A percentile compares a stretch with the other conserved stretches of the same genome.
These are phyloP conservation scores for Tyto alba DNA, from an alignment of 2,113 vertebrate genomes.

Conservation along the genomic window DNA sequence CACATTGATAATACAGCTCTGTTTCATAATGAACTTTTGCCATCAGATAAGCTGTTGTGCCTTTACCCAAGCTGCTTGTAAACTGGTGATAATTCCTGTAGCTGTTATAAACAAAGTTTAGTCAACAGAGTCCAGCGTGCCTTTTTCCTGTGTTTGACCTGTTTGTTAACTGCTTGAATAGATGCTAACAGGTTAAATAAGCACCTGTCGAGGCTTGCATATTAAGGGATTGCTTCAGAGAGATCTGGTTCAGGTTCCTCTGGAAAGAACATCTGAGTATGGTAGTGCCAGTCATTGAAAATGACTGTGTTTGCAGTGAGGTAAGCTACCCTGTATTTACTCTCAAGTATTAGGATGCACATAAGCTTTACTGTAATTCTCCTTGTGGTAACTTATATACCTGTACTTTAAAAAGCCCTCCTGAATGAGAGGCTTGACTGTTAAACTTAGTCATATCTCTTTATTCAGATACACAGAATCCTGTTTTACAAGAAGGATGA, in stretches of 20 bases:
- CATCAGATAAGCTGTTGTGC: not conserved
- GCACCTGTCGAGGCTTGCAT: not conserved
- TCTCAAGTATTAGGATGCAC: not conserved
- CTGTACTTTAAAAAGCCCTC: not conserved
- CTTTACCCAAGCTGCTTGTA: not conserved
- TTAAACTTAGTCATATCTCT: not conserved
- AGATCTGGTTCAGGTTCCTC: not conserved
- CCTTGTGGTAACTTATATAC: not conserved
- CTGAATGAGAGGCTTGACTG: not conserved
- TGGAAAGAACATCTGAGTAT: not conserved
- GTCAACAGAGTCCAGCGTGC: not conserved
- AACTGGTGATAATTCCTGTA: not conserved
- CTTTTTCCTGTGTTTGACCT: not conserved
- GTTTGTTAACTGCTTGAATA: not conserved
- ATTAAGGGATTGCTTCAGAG: not conserved
- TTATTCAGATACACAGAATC: not conserved
- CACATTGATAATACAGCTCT: constrained; percentile 1
- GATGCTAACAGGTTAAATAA: not conserved
- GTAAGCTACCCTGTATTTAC: not conserved
- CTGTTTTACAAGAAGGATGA: not conserved
- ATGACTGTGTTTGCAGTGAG: not conserved
- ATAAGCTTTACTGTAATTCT: not conserved
- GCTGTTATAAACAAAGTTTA: not conserved
- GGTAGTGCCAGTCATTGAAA: not conserved
- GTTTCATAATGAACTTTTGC: not conserved